Percentiles rank a stretch among this genome's conserved stretches.
phyloP scores from a whole-genome alignment of 2,888 invertebrate genomes.

The Leptogaster cylindrica region DNA sequence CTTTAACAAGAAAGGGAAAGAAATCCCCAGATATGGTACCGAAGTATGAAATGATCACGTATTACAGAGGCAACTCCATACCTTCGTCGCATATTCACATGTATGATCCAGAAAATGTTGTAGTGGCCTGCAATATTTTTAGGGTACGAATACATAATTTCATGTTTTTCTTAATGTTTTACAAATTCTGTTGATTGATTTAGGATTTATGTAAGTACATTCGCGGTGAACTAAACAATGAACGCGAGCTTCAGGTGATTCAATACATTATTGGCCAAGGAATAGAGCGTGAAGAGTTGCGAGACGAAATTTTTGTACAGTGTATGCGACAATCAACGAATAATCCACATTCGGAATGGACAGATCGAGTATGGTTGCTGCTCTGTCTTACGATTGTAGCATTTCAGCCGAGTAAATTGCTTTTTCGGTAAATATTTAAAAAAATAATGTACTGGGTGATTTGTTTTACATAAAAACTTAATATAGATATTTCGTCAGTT shows the following conservation, averaged over 20 bases:
- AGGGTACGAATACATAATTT: constrained; percentile 69
- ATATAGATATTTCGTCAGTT: constrained; percentile 76
- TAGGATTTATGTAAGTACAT: constrained; percentile 90
- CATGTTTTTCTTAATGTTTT: neutral
- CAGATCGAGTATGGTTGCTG: constrained; percentile 86
- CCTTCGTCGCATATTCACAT: constrained; percentile 93
- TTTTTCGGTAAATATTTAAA: constrained; percentile 55
- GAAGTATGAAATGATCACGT: constrained; percentile 92
- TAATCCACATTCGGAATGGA: constrained; percentile 83
- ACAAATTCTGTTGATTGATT: neutral
- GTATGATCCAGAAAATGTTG: constrained; percentile 93
- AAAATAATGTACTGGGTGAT: neutral
- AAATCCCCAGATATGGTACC: constrained; percentile 81
- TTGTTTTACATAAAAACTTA: neutral
- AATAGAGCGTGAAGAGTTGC: constrained; percentile 86
- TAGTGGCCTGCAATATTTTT: constrained; percentile 87
- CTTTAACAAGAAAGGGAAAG: constrained; percentile 76
- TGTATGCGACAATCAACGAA: constrained; percentile 88
- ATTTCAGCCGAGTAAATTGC: constrained; percentile 75
- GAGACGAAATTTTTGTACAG: constrained; percentile 91
- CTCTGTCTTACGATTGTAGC: constrained; percentile 89
- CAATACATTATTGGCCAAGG: constrained; percentile 86
- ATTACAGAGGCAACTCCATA: constrained; percentile 85
- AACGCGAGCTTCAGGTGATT: constrained; percentile 81
- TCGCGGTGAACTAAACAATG: constrained; percentile 84